These are phyloP conservation scores for Sebastolobus alascanus DNA, from an alignment of 2,797 vertebrate genomes.

Conservation along the genomic window DNA sequence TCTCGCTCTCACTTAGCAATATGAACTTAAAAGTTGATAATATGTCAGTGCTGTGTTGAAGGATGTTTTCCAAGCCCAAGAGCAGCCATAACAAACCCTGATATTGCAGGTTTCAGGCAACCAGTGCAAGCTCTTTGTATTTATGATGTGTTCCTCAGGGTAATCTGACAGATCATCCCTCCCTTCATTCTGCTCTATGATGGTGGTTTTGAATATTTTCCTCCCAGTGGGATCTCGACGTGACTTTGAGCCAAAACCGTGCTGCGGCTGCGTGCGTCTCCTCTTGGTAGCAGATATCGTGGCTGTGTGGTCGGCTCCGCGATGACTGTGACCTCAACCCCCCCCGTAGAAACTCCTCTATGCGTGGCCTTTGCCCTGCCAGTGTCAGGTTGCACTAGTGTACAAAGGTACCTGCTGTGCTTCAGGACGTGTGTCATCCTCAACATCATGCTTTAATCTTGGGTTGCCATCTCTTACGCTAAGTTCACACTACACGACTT, in stretches of 20 bases:
- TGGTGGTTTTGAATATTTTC: conserved; percentile 29
- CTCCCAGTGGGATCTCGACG: conserved; percentile 27
- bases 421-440: conserved; percentile 12
- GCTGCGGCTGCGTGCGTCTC: conserved; percentile 1
- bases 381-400: conserved; percentile 30
- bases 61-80: neutral
- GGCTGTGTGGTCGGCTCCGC: conserved; percentile 56
- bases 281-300: conserved; percentile 8
- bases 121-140: neutral
- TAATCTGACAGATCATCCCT: conserved; percentile 18
- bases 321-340: conserved; percentile 41
- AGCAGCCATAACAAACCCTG: neutral
- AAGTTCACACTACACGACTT: too few relatives aligned
- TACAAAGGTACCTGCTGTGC: conserved; percentile 23
- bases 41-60: neutral
- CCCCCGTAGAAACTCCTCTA: neutral
- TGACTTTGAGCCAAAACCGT: conserved; percentile 38
- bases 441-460: conserved; percentile 3
- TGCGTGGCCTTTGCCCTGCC: conserved; percentile 19
- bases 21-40: neutral
- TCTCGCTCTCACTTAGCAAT: neutral
- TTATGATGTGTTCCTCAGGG: neutral
- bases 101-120: neutral
- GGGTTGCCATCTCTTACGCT: too few relatives aligned
- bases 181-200: conserved; percentile 5